Conservation (phyloP, 2,888 invertebrate species). For the Heliconius charithonia region DNA sequence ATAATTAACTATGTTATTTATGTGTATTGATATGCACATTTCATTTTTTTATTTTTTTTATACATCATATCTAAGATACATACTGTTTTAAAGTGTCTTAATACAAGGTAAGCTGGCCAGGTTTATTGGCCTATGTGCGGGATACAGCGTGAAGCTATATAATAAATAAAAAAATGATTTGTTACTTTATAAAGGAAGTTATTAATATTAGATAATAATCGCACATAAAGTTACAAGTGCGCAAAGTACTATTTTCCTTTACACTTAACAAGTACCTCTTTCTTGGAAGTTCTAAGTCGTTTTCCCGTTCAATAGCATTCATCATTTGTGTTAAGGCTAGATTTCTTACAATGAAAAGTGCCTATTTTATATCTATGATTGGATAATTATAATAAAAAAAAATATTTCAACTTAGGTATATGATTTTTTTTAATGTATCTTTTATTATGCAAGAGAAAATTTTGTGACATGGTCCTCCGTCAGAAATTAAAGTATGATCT, state of each 20-base stretch:
- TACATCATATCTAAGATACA: too few relatives aligned
- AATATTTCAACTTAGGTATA: neutral
- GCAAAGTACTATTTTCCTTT: constrained; percentile 6
- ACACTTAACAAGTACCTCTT: neutral
- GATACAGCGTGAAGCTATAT: too few relatives aligned
- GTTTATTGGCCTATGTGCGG: too few relatives aligned
- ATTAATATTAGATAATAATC: constrained; percentile 1
- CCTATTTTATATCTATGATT: neutral
- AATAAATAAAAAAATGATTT: too few relatives aligned
- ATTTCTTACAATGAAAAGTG: neutral
- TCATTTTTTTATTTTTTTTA: too few relatives aligned
- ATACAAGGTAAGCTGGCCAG: too few relatives aligned
- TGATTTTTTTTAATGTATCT: neutral
- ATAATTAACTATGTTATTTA: too few relatives aligned
- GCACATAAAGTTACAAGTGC: neutral
- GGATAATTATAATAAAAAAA: neutral
- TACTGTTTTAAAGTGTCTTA: too few relatives aligned
- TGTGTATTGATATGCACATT: too few relatives aligned
- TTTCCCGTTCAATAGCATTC: neutral
- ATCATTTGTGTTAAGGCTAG: constrained; percentile 6
- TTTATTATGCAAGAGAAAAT: neutral
- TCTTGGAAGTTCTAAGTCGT: constrained; percentile 21
- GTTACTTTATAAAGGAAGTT: too few relatives aligned
- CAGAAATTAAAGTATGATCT: too few relatives aligned
- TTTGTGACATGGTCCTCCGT: too few relatives aligned